Percentiles rank a stretch among this genome's conserved stretches.
Evolutionary conservation across 2,888 invertebrate species (phyloP).

Genomic region (Drosophila mimetica): DNA sequence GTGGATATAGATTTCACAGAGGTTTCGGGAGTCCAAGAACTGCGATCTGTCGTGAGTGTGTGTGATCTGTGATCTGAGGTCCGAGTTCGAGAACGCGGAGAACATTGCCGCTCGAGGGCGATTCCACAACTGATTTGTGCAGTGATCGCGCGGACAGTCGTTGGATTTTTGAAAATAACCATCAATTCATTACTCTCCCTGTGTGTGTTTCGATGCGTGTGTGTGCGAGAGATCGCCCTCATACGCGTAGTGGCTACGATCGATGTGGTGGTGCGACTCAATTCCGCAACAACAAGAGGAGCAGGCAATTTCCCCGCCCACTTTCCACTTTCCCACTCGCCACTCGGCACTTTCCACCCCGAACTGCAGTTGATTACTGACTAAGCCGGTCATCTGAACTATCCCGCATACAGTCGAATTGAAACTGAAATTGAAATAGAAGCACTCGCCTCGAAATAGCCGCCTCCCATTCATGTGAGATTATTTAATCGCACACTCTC

Average conservation of each 20-base stretch:
- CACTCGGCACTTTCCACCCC: constrained; percentile 20
- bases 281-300: constrained; percentile 68
- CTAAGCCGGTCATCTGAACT: constrained; percentile 68
- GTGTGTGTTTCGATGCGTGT: constrained; percentile 7
- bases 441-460: constrained; percentile 32
- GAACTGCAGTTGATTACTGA: constrained; percentile 69
- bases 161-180: constrained; percentile 83
- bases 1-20: constrained; percentile 14
- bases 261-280: constrained; percentile 45
- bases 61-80: constrained; percentile 5
- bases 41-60: constrained; percentile 6
- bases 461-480: constrained; percentile 57
- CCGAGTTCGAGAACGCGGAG: constrained; percentile 49
- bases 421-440: constrained; percentile 39
- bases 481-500: constrained; percentile 68
- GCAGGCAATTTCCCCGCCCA: constrained; percentile 35
- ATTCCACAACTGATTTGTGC: constrained; percentile 83
- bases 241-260: constrained; percentile 35
- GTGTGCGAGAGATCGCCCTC: constrained; percentile 68
- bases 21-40: constrained; percentile 10
- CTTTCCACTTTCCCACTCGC: constrained; percentile 18
- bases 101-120: constrained; percentile 82
- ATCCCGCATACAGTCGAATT: constrained; percentile 65
- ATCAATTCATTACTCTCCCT: constrained; percentile 69
- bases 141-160: constrained; percentile 83